These are phyloP conservation scores for Gortyna flavago DNA, from an alignment of 2,888 invertebrate genomes.

Conservation along the genomic window DNA sequence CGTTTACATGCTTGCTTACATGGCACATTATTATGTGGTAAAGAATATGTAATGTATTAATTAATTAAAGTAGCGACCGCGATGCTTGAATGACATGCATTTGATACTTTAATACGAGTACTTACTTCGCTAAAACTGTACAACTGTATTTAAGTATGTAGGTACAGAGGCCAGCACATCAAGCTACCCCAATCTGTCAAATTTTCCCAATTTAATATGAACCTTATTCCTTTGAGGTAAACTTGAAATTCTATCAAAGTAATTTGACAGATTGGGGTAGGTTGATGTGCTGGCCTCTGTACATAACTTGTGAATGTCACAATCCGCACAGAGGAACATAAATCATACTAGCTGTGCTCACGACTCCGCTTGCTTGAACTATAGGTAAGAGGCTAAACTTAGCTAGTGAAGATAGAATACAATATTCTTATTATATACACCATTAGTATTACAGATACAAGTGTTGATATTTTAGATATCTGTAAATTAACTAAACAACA, in stretches of 20 bases:
- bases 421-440: too few species aligned
- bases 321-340: background rate
- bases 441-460: too few species aligned
- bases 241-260: too few species aligned
- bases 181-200: too few species aligned
- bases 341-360: background rate
- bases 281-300: background rate
- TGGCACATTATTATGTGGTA: background rate
- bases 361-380: background rate
- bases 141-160: background rate
- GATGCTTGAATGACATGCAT: slow-evolving; percentile 25
- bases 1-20: background rate
- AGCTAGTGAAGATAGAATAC: too few species aligned
- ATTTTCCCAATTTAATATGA: too few species aligned
- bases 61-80: slow-evolving; percentile 8
- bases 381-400: background rate
- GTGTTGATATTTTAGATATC: too few species aligned
- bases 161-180: too few species aligned
- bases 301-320: slow-evolving; percentile 14
- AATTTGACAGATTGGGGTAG: too few species aligned
- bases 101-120: slow-evolving; percentile 26
- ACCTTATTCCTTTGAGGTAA: too few species aligned
- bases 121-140: background rate
- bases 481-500: background rate
- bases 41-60: slow-evolving; percentile 1